A percentile compares a stretch with the other conserved stretches of the same genome.
These are phyloP conservation scores for Tauraco erythrolophus DNA, from an alignment of 2,113 vertebrate genomes.

Conservation along the genomic window DNA sequence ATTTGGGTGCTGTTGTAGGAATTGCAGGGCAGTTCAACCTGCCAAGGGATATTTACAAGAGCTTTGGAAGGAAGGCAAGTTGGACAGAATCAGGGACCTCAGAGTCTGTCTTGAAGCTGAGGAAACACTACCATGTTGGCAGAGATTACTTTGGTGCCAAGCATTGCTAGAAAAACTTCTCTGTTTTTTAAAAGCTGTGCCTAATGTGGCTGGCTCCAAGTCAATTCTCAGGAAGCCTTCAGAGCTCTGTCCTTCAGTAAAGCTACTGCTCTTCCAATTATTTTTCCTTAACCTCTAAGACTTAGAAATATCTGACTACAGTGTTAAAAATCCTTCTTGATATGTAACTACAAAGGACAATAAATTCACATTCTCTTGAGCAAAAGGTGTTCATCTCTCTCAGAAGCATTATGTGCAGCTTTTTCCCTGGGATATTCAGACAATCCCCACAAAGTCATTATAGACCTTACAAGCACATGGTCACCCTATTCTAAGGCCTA, in stretches of 20 bases:
- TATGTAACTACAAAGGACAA: neutral
- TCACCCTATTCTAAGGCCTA: neutral
- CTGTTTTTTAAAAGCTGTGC: neutral
- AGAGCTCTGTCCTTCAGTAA: neutral
- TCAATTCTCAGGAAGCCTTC: neutral
- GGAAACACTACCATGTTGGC: rapidly evolving
- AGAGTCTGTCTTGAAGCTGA: neutral
- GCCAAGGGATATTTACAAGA: neutral
- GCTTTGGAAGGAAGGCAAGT: neutral
- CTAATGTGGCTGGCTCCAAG: neutral
- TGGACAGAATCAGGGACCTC: neutral
- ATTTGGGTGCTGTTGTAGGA: neutral
- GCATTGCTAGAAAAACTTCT: neutral
- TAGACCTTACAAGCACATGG: neutral
- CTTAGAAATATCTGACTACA: neutral
- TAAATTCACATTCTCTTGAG: neutral
- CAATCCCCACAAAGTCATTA: neutral
- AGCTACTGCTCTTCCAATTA: neutral
- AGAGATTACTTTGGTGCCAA: neutral
- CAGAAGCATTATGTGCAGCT: neutral
- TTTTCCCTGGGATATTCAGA: neutral
- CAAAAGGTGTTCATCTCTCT: neutral
- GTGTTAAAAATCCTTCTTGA: neutral
- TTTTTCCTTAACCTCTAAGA: neutral
- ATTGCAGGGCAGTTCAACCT: neutral